A percentile compares a stretch with the other conserved stretches of the same genome.
phyloP scores from a whole-genome alignment of 1,140 invertebrate species.

The Solen grandis region DNA sequence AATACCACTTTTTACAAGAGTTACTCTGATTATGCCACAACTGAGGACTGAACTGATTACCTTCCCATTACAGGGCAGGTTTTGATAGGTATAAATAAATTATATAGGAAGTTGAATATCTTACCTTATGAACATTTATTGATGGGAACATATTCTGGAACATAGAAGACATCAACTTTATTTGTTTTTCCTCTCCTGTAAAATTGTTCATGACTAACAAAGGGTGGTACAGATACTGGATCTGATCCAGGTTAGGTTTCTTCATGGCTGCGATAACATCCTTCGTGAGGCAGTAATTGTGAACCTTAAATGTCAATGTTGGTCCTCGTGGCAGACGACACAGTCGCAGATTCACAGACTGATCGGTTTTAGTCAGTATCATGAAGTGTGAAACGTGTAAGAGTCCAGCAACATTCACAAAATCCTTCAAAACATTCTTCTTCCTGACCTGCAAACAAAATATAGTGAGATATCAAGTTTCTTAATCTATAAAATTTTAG shows the following conservation, averaged over 20 bases:
- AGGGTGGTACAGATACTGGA: constrained; percentile 92
- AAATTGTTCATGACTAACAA: constrained; percentile 97
- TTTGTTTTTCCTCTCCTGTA: constrained; percentile 87
- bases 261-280: constrained; percentile 93
- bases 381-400: constrained; percentile 95
- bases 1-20: too few relatives aligned
- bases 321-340: constrained; percentile 88
- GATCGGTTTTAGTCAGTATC: constrained; percentile 91
- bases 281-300: constrained; percentile 89
- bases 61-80: too few relatives aligned
- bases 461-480: too few relatives aligned
- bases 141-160: constrained; percentile 99
- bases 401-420: constrained; percentile 91
- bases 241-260: constrained; percentile 86
- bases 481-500: neutral
- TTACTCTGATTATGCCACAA: too few relatives aligned
- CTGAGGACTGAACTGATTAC: too few relatives aligned
- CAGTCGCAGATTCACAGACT: constrained; percentile 91
- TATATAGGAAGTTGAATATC: neutral
- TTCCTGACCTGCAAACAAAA: constrained; percentile 88
- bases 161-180: constrained; percentile 96
- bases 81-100: too few relatives aligned
- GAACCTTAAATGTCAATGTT: constrained; percentile 90
- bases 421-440: constrained; percentile 95
- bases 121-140: constrained; percentile 93